Conservation (phyloP, 2,113 vertebrate species). For the Oriolus oriolus region DNA sequence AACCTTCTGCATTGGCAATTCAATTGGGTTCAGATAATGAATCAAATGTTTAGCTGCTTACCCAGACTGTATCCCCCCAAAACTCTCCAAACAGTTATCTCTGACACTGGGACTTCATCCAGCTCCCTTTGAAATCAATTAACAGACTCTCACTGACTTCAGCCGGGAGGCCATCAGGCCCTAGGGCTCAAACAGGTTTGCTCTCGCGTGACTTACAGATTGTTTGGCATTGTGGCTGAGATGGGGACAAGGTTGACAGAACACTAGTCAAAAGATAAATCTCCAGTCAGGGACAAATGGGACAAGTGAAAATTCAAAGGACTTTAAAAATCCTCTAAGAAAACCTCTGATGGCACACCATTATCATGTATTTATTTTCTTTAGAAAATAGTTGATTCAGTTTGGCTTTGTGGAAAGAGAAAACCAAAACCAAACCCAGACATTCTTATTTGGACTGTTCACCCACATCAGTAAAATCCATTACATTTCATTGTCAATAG, state of each 20-base stretch:
- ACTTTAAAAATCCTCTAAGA: background rate
- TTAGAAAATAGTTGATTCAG: background rate
- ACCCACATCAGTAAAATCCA: background rate
- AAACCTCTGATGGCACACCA: background rate
- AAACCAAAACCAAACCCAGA: background rate
- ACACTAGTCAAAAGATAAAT: background rate
- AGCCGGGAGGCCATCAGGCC: background rate
- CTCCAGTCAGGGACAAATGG: background rate
- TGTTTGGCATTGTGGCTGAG: background rate
- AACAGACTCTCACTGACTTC: conserved; percentile 1
- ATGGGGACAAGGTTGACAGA: background rate
- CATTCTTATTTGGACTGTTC: background rate
- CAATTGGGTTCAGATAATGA: conserved; percentile 16
- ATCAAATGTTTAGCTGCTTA: conserved; percentile 17
- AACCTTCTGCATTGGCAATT: conserved; percentile 20
- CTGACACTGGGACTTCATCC: conserved; percentile 5
- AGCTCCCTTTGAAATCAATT: conserved; percentile 51
- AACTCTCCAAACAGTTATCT: background rate
- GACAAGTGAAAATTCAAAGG: background rate
- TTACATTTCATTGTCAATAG: background rate
- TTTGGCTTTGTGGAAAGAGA: background rate
- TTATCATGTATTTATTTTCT: background rate
- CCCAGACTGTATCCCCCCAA: background rate
- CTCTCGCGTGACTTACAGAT: background rate
- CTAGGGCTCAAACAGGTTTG: background rate